These are phyloP conservation scores for Formicarius rufipectus DNA, from an alignment of 2,113 vertebrate genomes.

Conservation along the genomic window DNA sequence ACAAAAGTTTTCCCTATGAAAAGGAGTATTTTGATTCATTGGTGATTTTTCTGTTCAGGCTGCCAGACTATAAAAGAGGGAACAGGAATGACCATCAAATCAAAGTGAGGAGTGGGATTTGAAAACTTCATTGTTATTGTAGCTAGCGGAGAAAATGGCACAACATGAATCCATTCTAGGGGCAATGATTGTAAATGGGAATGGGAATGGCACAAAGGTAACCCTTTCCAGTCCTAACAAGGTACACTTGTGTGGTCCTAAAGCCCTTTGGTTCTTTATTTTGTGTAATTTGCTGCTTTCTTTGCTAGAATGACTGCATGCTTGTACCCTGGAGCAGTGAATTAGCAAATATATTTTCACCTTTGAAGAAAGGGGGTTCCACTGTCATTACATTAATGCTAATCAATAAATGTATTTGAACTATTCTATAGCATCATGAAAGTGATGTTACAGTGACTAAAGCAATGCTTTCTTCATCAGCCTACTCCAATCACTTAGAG, in stretches of 20 bases:
- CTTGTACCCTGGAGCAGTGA: background rate
- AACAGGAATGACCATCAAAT: conserved; percentile 28
- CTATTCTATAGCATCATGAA: background rate
- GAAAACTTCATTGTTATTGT: conserved; percentile 49
- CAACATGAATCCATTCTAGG: conserved; percentile 49
- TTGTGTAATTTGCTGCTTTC: background rate
- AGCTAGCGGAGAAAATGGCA: conserved; percentile 60
- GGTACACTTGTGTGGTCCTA: conserved; percentile 52
- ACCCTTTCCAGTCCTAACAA: conserved; percentile 42
- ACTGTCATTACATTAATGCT: background rate
- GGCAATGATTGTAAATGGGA: conserved; percentile 42
- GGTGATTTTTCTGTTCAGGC: conserved; percentile 12
- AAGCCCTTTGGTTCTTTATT: conserved; percentile 19
- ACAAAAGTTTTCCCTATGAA: background rate
- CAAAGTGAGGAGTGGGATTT: background rate
- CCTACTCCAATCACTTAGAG: background rate
- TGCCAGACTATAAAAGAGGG: conserved; percentile 4
- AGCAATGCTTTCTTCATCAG: background rate
- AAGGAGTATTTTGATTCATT: conserved; percentile 28
- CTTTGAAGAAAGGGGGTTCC: background rate
- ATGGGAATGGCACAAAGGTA: conserved; percentile 42
- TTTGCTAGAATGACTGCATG: background rate
- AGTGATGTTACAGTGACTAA: background rate
- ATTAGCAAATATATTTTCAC: background rate
- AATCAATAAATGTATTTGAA: background rate